These are phyloP conservation scores for Motacilla tschutschensis DNA, from an alignment of 2,113 vertebrate genomes.

Conservation along the genomic window DNA sequence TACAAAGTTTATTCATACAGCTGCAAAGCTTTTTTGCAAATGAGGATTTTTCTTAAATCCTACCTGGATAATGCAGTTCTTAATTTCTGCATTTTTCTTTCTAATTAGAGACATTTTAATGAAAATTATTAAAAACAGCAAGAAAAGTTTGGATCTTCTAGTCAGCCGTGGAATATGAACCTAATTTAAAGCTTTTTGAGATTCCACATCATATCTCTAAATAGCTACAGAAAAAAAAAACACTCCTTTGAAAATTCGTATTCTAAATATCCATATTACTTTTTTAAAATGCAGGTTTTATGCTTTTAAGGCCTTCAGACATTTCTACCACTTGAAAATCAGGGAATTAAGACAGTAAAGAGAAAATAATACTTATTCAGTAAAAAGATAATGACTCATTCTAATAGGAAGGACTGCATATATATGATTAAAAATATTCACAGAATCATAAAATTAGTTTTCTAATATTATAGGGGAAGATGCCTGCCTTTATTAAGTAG, in stretches of 20 bases:
- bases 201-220: neutral
- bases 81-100: neutral
- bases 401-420: neutral
- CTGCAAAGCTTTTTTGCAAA: constrained; percentile 7
- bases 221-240: neutral
- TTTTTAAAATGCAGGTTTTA: neutral
- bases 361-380: neutral
- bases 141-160: neutral
- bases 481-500: neutral
- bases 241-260: neutral
- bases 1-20: neutral
- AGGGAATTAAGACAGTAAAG: neutral
- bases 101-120: neutral
- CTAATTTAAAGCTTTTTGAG: neutral
- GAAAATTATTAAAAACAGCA: neutral
- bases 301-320: neutral
- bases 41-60: neutral
- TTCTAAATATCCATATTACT: neutral
- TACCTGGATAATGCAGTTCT: neutral
- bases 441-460: neutral
- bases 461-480: neutral
- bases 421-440: neutral
- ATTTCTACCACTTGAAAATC: neutral
- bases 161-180: neutral
- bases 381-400: neutral